Conservation (phyloP, 2,888 invertebrate genomes). For the Eupelmus urozonus region DNA sequence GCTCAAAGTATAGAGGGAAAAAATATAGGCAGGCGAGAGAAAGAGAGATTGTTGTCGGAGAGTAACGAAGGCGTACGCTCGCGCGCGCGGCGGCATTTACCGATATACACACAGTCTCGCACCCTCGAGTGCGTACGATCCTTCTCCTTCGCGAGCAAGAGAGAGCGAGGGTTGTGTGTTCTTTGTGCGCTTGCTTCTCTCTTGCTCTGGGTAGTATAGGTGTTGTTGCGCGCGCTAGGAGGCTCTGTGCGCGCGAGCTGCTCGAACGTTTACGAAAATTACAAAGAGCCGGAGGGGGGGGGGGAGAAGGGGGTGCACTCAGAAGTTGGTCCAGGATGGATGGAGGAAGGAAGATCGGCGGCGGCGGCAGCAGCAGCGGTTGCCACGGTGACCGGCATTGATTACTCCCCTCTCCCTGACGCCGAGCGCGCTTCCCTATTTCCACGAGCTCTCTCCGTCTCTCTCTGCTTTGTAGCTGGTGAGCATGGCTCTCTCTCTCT, state of each 20-base stretch:
- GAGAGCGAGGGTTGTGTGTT: constrained; percentile 30
- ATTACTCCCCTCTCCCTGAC: constrained; percentile 72
- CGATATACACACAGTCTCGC: not conserved
- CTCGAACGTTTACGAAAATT: constrained; percentile 59
- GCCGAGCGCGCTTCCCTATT: constrained; percentile 55
- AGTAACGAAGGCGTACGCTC: constrained; percentile 8
- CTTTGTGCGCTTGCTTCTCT: constrained; percentile 28
- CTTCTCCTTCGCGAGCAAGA: constrained; percentile 2
- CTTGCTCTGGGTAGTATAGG: constrained; percentile 19
- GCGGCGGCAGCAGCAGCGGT: constrained; percentile 74
- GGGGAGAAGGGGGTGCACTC: constrained; percentile 57
- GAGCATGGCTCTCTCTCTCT: constrained; percentile 18
- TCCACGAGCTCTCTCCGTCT: constrained; percentile 25
- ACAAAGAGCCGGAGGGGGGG: constrained; percentile 48
- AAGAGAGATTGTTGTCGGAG: not conserved
- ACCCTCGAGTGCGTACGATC: not conserved
- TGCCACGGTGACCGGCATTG: constrained; percentile 76
- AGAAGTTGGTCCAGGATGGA: constrained; percentile 67
- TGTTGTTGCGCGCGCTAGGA: constrained; percentile 34
- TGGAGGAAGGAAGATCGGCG: constrained; percentile 70
- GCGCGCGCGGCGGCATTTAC: not conserved
- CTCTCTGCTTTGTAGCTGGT: constrained; percentile 31
- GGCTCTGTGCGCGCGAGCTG: constrained; percentile 22
- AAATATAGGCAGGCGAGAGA: not conserved
- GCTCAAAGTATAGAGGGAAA: too few relatives aligned